These are phyloP conservation scores for Coecobrya sp. DNA, from an alignment of 2,888 invertebrate species.

Conservation along the genomic window DNA sequence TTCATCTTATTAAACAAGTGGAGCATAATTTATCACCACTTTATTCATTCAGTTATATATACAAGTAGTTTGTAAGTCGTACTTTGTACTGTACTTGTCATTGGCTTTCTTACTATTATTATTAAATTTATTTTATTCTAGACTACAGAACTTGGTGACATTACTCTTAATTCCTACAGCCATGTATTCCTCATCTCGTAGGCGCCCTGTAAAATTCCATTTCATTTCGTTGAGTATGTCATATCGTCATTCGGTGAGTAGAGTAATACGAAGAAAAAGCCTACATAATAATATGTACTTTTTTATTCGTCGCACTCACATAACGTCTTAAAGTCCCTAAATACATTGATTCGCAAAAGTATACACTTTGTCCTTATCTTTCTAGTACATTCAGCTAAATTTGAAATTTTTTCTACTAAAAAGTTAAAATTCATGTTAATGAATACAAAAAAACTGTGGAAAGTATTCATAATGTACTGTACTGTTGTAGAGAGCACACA, in stretches of 20 bases:
- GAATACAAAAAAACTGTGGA: slow-evolving; percentile 4
- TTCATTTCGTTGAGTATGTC: slow-evolving; percentile 14
- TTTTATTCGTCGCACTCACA: neutral
- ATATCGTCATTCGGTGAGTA: slow-evolving; percentile 5
- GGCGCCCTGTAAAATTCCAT: neutral
- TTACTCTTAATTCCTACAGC: too few species aligned
- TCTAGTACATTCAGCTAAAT: neutral
- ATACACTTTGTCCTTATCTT: neutral
- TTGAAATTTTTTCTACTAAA: slow-evolving; percentile 13
- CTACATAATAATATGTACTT: too few species aligned
- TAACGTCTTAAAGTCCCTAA: slow-evolving; percentile 1
- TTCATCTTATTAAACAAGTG: slow-evolving; percentile 20
- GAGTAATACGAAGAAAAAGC: neutral
- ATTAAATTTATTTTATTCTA: neutral
- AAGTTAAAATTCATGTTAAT: slow-evolving; percentile 51
- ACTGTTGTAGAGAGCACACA: too few species aligned
- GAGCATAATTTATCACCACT: neutral
- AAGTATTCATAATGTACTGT: neutral
- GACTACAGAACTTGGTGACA: neutral
- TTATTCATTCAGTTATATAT: slow-evolving; percentile 10
- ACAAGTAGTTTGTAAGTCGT: too few species aligned
- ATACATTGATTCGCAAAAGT: slow-evolving; percentile 2
- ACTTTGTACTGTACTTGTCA: neutral
- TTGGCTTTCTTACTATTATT: neutral
- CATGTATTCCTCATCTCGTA: neutral